phyloP scores from a whole-genome alignment of 2,797 vertebrate species.

The Micromesistius poutassou region DNA sequence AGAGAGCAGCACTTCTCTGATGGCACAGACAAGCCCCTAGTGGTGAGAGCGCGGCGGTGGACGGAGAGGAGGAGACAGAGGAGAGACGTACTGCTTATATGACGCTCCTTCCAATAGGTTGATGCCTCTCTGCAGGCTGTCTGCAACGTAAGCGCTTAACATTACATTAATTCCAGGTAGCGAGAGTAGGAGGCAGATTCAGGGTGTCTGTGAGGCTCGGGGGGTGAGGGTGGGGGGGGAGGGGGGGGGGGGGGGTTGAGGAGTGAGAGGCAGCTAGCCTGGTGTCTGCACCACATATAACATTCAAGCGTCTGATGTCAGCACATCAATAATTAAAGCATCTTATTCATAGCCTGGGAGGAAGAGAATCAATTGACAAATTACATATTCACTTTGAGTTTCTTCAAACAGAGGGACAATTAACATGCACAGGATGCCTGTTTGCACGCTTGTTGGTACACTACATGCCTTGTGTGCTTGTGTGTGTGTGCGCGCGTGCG shows the following conservation, averaged over 20 bases:
- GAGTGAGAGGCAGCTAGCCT: conserved; percentile 42
- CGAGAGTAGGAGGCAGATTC: conserved; percentile 27
- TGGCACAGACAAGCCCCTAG: conserved; percentile 39
- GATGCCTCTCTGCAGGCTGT: conserved; percentile 60
- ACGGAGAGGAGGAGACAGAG: conserved; percentile 2
- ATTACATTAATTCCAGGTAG: conserved; percentile 61
- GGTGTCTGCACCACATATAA: conserved; percentile 77
- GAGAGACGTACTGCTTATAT: conserved; percentile 39
- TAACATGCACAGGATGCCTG: conserved; percentile 69
- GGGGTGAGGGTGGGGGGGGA: conserved; percentile 22
- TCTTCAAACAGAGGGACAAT: conserved; percentile 75
- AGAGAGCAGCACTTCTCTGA: conserved; percentile 18
- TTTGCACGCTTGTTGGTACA: conserved; percentile 24
- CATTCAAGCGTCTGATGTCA: conserved; percentile 80
- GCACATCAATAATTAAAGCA: conserved; percentile 81
- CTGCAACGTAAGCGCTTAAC: conserved; percentile 54
- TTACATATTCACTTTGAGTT: conserved; percentile 83
- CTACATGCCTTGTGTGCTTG: conserved; percentile 5
- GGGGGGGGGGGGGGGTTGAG: conserved; percentile 15
- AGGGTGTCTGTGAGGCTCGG: conserved; percentile 31
- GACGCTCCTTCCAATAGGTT: conserved; percentile 51
- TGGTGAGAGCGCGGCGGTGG: conserved; percentile 18
- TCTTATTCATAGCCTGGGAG: conserved; percentile 84
- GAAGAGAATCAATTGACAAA: conserved; percentile 86
- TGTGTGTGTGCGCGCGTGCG: neutral